Conservation (phyloP, 2,797 vertebrate genomes). For the Rousettus madagascariensis region DNA sequence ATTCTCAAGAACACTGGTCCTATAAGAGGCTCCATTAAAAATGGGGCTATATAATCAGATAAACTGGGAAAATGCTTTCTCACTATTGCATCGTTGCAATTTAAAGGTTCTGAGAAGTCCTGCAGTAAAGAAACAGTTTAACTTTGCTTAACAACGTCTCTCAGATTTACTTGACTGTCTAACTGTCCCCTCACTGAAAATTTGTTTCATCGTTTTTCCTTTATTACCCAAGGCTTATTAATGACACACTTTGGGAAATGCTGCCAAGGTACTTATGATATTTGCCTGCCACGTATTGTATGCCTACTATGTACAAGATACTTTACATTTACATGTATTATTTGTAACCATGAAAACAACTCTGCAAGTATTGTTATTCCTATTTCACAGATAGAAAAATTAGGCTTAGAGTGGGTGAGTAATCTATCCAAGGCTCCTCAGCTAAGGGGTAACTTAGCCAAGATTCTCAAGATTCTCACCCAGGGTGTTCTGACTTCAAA, state of each 20-base stretch:
- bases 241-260: background rate
- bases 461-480: background rate
- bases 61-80: background rate
- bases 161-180: background rate
- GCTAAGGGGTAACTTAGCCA: background rate
- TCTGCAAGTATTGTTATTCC: background rate
- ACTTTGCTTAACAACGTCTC: constrained; percentile 7
- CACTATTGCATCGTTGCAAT: background rate
- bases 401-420: background rate
- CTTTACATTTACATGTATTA: background rate
- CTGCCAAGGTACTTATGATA: background rate
- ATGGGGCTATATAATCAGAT: background rate
- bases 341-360: constrained; percentile 11
- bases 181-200: background rate
- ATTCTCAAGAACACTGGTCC: background rate
- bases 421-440: background rate
- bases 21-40: background rate
- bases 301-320: background rate
- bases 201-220: background rate
- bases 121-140: background rate
- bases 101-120: constrained; percentile 30
- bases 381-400: background rate
- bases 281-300: background rate
- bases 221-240: background rate
- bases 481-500: background rate